A percentile compares a stretch with the other conserved stretches of the same genome.
Conservation (phyloP, 2,888 invertebrate species). For the Spisula solida region DNA sequence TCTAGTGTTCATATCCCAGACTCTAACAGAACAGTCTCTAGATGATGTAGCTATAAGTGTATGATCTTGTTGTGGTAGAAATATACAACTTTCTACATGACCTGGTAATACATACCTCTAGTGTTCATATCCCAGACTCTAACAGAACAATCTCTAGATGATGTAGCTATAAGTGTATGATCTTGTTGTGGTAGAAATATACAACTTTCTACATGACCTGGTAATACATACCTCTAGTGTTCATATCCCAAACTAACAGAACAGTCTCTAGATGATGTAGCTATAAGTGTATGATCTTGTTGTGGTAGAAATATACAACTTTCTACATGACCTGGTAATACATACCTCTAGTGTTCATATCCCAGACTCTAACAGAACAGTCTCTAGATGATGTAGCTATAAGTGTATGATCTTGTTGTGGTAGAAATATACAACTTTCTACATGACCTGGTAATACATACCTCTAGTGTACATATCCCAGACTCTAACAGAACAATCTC, state of each 20-base stretch:
- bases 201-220: conserved; percentile 82
- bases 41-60: conserved; percentile 86
- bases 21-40: conserved; percentile 86
- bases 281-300: conserved; percentile 78
- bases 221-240: conserved; percentile 87
- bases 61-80: conserved; percentile 77
- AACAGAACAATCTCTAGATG: conserved; percentile 87
- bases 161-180: conserved; percentile 84
- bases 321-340: no score
- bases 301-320: conserved; percentile 83
- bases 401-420: conserved; percentile 74
- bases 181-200: conserved; percentile 80
- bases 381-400: conserved; percentile 87
- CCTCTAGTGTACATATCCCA: conserved; percentile 87
- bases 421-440: conserved; percentile 83
- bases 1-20: conserved; percentile 87
- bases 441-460: no score
- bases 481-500: conserved; percentile 86
- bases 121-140: conserved; percentile 87
- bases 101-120: conserved; percentile 79
- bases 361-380: conserved; percentile 87
- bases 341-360: conserved; percentile 86
- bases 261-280: conserved; percentile 87
- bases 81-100: conserved; percentile 82
- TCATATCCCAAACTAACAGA: conserved; percentile 87